phyloP scores from a whole-genome alignment of 2,113 vertebrate species.

The Taurulus bubalis region DNA sequence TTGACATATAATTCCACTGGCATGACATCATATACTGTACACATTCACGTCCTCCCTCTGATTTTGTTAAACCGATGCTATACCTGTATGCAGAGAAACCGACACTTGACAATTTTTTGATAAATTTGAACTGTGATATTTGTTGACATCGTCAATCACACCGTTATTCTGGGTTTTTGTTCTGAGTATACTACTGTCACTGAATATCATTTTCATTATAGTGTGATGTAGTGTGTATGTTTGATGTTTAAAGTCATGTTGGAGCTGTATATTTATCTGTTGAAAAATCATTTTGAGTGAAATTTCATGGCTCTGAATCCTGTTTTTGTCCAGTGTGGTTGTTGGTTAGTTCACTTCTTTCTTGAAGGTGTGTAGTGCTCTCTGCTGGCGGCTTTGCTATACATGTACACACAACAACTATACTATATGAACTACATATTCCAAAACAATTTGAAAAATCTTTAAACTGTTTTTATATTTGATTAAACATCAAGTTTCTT shows the following conservation, averaged over 20 bases:
- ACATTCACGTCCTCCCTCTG: slow-evolving; percentile 68
- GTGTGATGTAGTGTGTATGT: slow-evolving; percentile 76
- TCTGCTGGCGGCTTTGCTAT: slow-evolving; percentile 67
- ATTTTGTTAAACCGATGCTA: slow-evolving; percentile 49
- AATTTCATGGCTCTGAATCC: slow-evolving; percentile 28
- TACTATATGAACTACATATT: background rate
- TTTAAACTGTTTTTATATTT: background rate
- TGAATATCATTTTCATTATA: slow-evolving; percentile 83
- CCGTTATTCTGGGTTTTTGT: slow-evolving; percentile 69
- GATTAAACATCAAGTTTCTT: background rate
- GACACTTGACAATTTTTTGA: slow-evolving; percentile 78
- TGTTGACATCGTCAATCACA: slow-evolving; percentile 76
- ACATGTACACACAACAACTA: background rate
- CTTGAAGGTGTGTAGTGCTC: slow-evolving; percentile 53
- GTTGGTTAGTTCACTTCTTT: background rate
- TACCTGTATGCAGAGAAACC: slow-evolving; percentile 69
- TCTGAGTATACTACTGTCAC: slow-evolving; percentile 86
- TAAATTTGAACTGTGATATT: slow-evolving; percentile 80
- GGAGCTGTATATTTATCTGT: slow-evolving; percentile 85
- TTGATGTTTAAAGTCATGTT: slow-evolving; percentile 81
- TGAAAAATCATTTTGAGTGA: slow-evolving; percentile 81
- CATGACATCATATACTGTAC: slow-evolving; percentile 71
- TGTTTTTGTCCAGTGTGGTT: slow-evolving; percentile 28
- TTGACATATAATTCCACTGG: slow-evolving; percentile 79
- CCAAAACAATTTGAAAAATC: background rate